A percentile compares a stretch with the other conserved stretches of the same genome.
phyloP scores from a whole-genome alignment of 2,888 invertebrate genomes.

The Lobophora halterata region DNA sequence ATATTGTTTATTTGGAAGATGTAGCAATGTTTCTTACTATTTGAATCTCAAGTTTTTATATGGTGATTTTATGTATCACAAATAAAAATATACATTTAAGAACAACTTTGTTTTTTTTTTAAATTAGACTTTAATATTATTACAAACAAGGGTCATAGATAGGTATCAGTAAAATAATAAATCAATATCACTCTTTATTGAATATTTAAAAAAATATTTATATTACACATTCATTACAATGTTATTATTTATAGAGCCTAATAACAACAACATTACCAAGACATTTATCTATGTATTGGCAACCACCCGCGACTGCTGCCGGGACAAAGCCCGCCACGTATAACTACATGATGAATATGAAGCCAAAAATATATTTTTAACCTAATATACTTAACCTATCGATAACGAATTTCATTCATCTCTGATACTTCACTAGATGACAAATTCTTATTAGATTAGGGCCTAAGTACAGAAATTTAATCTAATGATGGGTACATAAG shows the following conservation, averaged over 20 bases:
- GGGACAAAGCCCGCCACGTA: constrained; percentile 35
- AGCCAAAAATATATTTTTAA: constrained; percentile 67
- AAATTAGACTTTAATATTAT: too few species aligned
- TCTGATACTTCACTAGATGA: constrained; percentile 46
- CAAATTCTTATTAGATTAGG: constrained; percentile 57
- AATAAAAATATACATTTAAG: constrained; percentile 20
- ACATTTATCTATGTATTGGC: constrained; percentile 51
- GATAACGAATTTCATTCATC: constrained; percentile 56
- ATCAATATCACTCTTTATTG: constrained; percentile 79
- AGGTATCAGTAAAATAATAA: constrained; percentile 44
- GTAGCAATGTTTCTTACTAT: constrained; percentile 25
- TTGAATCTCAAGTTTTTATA: constrained; percentile 43
- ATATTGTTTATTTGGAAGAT: not conserved
- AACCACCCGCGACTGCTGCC: constrained; percentile 32
- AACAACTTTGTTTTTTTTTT: constrained; percentile 11
- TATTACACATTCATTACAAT: constrained; percentile 74
- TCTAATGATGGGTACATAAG: constrained; percentile 51
- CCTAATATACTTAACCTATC: constrained; percentile 56
- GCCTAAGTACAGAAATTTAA: constrained; percentile 66
- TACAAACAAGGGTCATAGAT: too few species aligned
- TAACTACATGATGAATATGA: constrained; percentile 57
- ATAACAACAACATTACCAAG: constrained; percentile 67
- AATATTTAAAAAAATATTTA: constrained; percentile 80
- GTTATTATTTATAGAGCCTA: constrained; percentile 63
- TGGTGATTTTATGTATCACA: constrained; percentile 30